Base-by-base conservation (phyloP, 2,888 invertebrate genomes). In the Norana najaformis region DNA sequence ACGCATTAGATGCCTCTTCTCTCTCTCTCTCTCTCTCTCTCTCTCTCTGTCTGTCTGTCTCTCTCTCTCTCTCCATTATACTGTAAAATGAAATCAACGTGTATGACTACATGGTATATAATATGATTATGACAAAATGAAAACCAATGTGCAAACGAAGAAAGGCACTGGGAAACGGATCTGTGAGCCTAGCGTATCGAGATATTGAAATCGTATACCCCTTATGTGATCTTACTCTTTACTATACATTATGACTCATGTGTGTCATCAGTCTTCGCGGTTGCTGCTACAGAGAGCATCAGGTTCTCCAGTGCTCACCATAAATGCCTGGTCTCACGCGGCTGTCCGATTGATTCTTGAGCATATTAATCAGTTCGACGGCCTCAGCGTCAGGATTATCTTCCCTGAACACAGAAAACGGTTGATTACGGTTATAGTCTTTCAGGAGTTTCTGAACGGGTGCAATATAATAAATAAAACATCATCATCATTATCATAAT, bases 271-370 rank as follows among this genome's bases (percentile, higher is more conserved):
- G 6, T n/a, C 1, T n/a, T 1, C 41, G 5, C 41, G 41, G 14
- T 41, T 41, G 41, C 41, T 41, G n/a, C 69, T 5, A 8, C n/a
- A n/a, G 47, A 16, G 23, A 47, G 20, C 47, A 8, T 69, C 69
- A 0, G n/a, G n/a, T 69, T 30, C 0, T 69, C 69, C n/a, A n/a
- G 30, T 23, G 16, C 88, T 88, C 38, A 88, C 91, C 91, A 41
- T 91, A 91, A 23, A 91, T 88, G 23, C 89, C 88, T 23, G 91
- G 91, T 34, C 91, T 39, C 23, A 91, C 90, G 35, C 90, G 85
- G 88, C 88, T 85, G 88, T 91, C 91, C 4, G 88, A 85, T 23
- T 16, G 85, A n/a, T 85, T 85, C 85, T 85, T 85, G 36, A 85
- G 85, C 85, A 85, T 85, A 23, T 85, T 85, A 23, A 85, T 85